Percentiles rank a stretch among this genome's conserved stretches.
These are phyloP conservation scores for Aelia acuminata DNA, from an alignment of 2,888 invertebrate species.

Conservation along the genomic window DNA sequence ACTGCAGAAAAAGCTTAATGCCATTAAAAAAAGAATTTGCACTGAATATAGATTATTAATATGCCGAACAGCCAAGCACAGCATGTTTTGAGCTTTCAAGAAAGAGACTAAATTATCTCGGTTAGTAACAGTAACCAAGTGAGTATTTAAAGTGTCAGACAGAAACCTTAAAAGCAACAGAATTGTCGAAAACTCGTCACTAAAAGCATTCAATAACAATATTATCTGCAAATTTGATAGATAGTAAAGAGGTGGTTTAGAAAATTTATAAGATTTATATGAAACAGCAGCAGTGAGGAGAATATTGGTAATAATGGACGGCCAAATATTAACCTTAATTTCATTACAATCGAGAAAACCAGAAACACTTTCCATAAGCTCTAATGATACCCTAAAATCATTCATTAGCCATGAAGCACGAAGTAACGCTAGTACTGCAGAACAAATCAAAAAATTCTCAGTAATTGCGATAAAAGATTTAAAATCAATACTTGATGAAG, in stretches of 20 bases:
- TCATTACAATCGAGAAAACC: neutral
- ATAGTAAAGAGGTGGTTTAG: neutral
- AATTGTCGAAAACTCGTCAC: conserved; percentile 11
- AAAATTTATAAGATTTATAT: neutral
- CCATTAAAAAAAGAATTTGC: neutral
- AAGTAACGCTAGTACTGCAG: neutral
- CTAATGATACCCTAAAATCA: neutral
- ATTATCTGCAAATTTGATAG: neutral
- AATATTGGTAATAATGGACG: neutral
- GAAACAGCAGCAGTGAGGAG: neutral
- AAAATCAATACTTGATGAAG: neutral
- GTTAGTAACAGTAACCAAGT: neutral
- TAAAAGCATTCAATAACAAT: conserved; percentile 3
- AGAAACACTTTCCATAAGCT: conserved; percentile 31
- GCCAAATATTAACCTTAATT: conserved; percentile 17
- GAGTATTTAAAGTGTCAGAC: conserved; percentile 1
- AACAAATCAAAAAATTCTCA: neutral
- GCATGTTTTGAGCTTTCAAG: neutral
- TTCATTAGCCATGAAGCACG: neutral
- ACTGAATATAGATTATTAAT: conserved; percentile 3
- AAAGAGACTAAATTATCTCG: neutral
- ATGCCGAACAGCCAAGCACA: neutral
- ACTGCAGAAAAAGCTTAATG: neutral
- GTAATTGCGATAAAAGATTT: neutral
- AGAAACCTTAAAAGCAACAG: neutral